Evolutionary conservation across 2,797 vertebrate species (phyloP).

Genomic region (Poecile montanus): DNA sequence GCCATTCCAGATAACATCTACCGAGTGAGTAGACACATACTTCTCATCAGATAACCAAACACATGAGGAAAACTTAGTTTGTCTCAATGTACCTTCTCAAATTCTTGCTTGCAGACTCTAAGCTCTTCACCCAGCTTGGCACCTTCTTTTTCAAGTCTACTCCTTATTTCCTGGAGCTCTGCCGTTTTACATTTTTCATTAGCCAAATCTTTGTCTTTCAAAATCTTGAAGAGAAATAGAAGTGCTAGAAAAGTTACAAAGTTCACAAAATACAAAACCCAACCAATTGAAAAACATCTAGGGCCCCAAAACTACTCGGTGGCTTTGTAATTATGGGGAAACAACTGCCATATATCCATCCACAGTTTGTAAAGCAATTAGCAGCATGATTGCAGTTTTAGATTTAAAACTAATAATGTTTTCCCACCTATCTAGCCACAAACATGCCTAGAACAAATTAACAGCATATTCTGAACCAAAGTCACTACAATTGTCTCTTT

Average conservation of each 20-base stretch:
- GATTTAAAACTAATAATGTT: not conserved
- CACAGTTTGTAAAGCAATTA: not conserved
- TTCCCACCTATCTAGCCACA: not conserved
- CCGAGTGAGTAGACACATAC: not conserved
- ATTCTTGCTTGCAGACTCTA: constrained; percentile 83
- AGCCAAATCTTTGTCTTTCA: constrained; percentile 85
- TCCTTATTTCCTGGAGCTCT: constrained; percentile 85
- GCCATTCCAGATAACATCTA: not conserved
- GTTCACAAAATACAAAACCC: not conserved
- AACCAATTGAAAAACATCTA: not conserved
- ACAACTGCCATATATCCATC: not conserved
- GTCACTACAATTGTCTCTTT: not conserved
- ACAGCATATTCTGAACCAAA: not conserved
- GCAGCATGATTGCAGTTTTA: not conserved
- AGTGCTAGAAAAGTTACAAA: not conserved
- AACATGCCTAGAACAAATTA: not conserved
- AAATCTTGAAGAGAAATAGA: constrained; percentile 75
- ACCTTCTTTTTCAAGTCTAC: constrained; percentile 83
- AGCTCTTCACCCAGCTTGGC: constrained; percentile 82
- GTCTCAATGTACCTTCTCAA: constrained; percentile 83
- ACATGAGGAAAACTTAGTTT: not conserved
- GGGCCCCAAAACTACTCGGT: not conserved
- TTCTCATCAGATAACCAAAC: not conserved
- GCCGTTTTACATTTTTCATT: constrained; percentile 84
- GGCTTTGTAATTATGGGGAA: not conserved